These are phyloP conservation scores for Echinops telfairi DNA, from an alignment of 2,113 vertebrate species.

Conservation along the genomic window DNA sequence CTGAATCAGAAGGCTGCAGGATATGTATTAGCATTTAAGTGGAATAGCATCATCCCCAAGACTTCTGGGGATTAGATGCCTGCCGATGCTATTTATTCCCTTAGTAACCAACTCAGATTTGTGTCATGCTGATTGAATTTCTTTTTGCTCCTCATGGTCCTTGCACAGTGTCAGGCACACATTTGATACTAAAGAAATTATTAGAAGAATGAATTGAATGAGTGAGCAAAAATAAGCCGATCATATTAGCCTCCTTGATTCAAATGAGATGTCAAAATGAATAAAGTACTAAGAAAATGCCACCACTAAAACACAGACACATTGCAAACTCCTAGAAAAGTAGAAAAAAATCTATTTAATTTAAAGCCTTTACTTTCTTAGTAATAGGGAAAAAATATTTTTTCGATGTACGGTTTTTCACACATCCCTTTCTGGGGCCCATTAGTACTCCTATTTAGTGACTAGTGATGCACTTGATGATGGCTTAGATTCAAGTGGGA, in stretches of 20 bases:
- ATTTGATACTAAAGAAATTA: not conserved
- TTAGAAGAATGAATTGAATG: not conserved
- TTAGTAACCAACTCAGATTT: not conserved
- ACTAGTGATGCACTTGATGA: not conserved
- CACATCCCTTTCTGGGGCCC: not conserved
- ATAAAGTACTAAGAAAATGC: constrained; percentile 1
- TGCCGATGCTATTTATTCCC: not conserved
- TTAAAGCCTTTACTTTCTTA: constrained; percentile 20
- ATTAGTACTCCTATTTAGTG: not conserved
- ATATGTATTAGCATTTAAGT: no score
- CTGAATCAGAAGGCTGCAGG: no score
- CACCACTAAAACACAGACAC: not conserved
- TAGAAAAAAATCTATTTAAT: constrained; percentile 11
- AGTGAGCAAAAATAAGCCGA: constrained; percentile 2
- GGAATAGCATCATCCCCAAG: constrained; percentile 31
- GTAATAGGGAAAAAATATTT: constrained; percentile 7
- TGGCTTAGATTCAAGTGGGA: constrained; percentile 5
- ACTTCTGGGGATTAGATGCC: constrained; percentile 15
- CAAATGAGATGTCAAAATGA: not conserved
- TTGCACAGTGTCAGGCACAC: constrained; percentile 12
- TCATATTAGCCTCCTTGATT: not conserved
- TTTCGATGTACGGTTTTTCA: not conserved
- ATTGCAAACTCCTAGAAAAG: constrained; percentile 29
- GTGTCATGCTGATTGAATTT: constrained; percentile 1
- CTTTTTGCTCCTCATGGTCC: constrained; percentile 40